phyloP scores from a whole-genome alignment of 53 echinoderm and acorn worm species.

The Mesocentrotus franciscanus region DNA sequence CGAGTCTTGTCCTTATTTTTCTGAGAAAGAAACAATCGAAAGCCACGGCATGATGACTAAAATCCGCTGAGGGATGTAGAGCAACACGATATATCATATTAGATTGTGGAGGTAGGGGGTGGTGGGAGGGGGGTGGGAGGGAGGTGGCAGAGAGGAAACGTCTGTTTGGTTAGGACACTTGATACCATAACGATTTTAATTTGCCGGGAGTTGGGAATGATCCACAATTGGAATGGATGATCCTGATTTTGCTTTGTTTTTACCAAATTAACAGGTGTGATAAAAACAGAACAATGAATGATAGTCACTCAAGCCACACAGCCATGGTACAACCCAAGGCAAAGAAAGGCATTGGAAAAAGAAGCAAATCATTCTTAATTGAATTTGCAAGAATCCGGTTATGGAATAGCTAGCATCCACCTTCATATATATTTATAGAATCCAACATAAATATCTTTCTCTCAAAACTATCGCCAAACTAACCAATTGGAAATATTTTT shows the following conservation, averaged over 20 bases:
- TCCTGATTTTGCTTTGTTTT: not conserved
- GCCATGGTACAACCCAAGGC: no score
- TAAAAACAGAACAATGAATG: no score
- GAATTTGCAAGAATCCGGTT: not conserved
- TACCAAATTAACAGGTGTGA: not conserved
- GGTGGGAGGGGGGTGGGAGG: not conserved
- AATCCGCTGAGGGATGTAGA: conserved; percentile 11
- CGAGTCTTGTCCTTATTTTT: conserved; percentile 3
- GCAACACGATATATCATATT: conserved; percentile 9
- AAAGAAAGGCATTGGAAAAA: no score
- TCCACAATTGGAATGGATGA: not conserved
- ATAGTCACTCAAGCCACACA: no score
- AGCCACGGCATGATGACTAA: conserved; percentile 8
- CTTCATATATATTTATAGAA: not conserved
- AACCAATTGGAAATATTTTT: not conserved
- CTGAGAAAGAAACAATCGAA: not conserved
- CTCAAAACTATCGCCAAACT: not conserved
- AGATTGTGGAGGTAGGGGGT: not conserved
- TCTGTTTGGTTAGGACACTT: not conserved
- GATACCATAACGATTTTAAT: conserved; percentile 20
- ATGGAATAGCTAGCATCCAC: not conserved
- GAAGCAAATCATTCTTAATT: no score
- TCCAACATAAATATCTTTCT: not conserved
- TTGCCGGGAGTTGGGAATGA: not conserved
- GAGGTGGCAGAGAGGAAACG: not conserved